These are phyloP conservation scores for Cantharis lateralis DNA, from an alignment of 2,888 invertebrate species.

Conservation along the genomic window DNA sequence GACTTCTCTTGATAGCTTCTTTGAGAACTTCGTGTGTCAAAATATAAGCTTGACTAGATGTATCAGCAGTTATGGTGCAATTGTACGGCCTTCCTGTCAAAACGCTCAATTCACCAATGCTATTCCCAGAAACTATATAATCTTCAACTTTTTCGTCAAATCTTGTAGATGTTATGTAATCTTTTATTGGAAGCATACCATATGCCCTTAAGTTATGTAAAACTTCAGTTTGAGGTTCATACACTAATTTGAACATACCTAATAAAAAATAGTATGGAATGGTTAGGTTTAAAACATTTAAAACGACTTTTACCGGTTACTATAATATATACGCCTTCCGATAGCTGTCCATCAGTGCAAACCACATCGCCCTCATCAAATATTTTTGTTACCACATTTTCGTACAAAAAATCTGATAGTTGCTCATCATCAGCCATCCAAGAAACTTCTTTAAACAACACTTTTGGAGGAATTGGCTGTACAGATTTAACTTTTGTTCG, in stretches of 20 bases:
- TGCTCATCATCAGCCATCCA: constrained; percentile 38
- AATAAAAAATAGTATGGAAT: background rate
- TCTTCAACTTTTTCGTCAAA: constrained; percentile 59
- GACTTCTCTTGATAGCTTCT: constrained; percentile 54
- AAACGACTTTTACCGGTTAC: constrained; percentile 25
- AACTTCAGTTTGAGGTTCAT: constrained; percentile 50
- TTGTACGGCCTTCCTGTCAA: constrained; percentile 62
- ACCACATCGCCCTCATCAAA: constrained; percentile 36
- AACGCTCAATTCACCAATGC: constrained; percentile 65
- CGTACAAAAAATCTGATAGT: constrained; percentile 33
- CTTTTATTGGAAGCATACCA: constrained; percentile 62
- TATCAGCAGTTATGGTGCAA: constrained; percentile 64
- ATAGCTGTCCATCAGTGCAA: constrained; percentile 44
- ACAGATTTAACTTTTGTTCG: constrained; percentile 45
- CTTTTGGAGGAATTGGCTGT: constrained; percentile 59
- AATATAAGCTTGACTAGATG: constrained; percentile 61
- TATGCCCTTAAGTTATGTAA: constrained; percentile 57
- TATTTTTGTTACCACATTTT: constrained; percentile 28
- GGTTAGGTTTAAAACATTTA: background rate
- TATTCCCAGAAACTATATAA: constrained; percentile 65
- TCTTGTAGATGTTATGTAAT: constrained; percentile 59
- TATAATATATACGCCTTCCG: constrained; percentile 55
- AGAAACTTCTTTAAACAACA: constrained; percentile 42
- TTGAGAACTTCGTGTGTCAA: constrained; percentile 54
- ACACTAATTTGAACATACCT: constrained; percentile 33